Conservation (phyloP, 37 sponge, comb jelly and placozoan genomes). For the Axinella damicornis region DNA sequence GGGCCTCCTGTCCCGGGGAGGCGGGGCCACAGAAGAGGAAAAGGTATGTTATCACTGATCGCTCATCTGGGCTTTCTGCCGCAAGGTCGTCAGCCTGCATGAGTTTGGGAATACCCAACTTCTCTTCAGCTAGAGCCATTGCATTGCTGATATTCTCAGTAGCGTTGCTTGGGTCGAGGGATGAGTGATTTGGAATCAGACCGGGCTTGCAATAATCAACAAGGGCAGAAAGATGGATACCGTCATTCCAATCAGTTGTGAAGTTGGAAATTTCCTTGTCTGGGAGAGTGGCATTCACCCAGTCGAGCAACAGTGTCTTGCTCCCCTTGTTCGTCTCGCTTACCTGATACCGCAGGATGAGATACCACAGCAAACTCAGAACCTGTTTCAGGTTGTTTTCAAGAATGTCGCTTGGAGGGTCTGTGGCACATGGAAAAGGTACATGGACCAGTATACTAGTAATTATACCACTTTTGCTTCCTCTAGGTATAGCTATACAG, state of each 20-base stretch:
- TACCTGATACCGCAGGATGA: conserved; percentile 73
- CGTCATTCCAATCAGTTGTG: conserved; percentile 85
- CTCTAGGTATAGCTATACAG: too few relatives aligned
- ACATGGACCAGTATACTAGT: too few relatives aligned
- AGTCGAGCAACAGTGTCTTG: conserved; percentile 68
- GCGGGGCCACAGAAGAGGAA: conserved; percentile 79
- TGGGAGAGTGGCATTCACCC: conserved; percentile 66
- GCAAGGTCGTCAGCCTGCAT: conserved; percentile 50
- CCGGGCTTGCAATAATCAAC: conserved; percentile 79
- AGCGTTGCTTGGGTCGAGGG: conserved; percentile 38
- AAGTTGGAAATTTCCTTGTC: conserved; percentile 47
- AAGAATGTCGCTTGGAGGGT: conserved; percentile 57
- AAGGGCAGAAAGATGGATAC: conserved; percentile 57
- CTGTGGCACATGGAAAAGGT: too few relatives aligned
- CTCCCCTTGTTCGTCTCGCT: background rate
- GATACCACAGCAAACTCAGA: conserved; percentile 70
- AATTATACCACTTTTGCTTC: too few relatives aligned
- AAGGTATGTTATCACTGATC: conserved; percentile 82
- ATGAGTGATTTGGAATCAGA: conserved; percentile 57
- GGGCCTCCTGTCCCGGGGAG: conserved; percentile 62
- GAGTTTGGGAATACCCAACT: conserved; percentile 72
- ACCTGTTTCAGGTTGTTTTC: conserved; percentile 56
- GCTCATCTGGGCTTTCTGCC: conserved; percentile 75
- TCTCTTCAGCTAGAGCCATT: conserved; percentile 74
- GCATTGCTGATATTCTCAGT: conserved; percentile 61